Conservation (phyloP, 1,140 invertebrate genomes). For the Aphaenogaster ashmeadi region DNA sequence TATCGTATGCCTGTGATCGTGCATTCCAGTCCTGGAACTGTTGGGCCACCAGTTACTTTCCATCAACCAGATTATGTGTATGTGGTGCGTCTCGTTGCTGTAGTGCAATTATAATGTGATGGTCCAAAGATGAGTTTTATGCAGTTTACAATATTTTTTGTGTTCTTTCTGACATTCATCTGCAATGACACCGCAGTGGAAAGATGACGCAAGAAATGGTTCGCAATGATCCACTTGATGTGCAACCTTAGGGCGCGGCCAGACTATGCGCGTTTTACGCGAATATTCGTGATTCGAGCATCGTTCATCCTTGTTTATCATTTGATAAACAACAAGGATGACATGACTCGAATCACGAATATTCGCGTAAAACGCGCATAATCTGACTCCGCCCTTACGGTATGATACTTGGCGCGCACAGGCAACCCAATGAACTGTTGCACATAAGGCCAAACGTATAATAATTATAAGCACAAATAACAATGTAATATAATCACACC, state of each 20-base stretch:
- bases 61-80: slow-evolving; percentile 88
- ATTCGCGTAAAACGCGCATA: too few relatives aligned
- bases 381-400: slow-evolving; percentile 88
- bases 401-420: slow-evolving; percentile 95
- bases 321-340: too few relatives aligned
- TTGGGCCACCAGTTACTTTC: slow-evolving; percentile 91
- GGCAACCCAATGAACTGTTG: slow-evolving; percentile 91
- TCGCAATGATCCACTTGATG: slow-evolving; percentile 94
- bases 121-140: slow-evolving; percentile 89
- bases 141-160: slow-evolving; percentile 28
- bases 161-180: slow-evolving; percentile 37
- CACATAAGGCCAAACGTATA: slow-evolving; percentile 91
- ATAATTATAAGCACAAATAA: slow-evolving; percentile 93
- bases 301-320: too few relatives aligned
- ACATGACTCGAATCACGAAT: too few relatives aligned
- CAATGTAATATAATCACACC: slow-evolving; percentile 89
- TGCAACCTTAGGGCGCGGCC: slow-evolving; percentile 89
- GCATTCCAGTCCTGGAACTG: slow-evolving; percentile 92
- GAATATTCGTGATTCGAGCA: too few relatives aligned
- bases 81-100: slow-evolving; percentile 91
- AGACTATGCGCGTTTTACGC: too few relatives aligned
- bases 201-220: slow-evolving; percentile 93
- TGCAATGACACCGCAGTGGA: slow-evolving; percentile 85
- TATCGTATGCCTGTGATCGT: slow-evolving; percentile 92
- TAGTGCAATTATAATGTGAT: slow-evolving; percentile 91